Base-by-base conservation (phyloP, 2,113 vertebrate genomes). In the Apistogramma diplotaenia region DNA sequence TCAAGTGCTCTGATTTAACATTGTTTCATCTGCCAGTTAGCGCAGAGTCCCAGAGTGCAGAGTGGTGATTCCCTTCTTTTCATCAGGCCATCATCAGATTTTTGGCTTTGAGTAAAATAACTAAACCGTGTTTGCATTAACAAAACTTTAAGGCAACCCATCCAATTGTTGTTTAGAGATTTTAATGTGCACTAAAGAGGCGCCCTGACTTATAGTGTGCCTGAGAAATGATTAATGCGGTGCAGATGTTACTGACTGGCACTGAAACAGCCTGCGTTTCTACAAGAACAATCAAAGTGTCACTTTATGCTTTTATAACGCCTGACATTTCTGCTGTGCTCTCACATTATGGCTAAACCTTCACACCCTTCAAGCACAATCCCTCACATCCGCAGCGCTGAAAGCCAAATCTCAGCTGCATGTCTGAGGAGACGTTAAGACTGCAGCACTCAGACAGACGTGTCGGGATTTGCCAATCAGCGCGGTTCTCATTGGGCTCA, bases 401-500 rank as follows among this genome's bases (percentile, higher is more conserved):
- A 51, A 82, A 85, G 67, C 59, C 51, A 27, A 76, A 77, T 75
- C 61, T 15, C 82, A 87, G 84, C 88, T 65, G 75, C 23, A 29
- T 81, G 84, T 65, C 78, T 81, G 84, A 81, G 51, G 78, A 85
- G 84, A 88, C 57, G 21, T 87, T 91, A 91, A 90, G 88, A 85
- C 82, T 49, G 79, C 83, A 46, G 77, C 29, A 16, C 81, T 79
- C 76, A 80, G 75, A 81, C 82, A 74, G 79, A 82, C 71, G 37
- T 87, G 83, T 67, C 27, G 81, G 90, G 89, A 91, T 89, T 89
- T 87, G 87, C 85, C 87, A 81, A 49, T 90, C 89, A 85, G 46
- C 6, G 59, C 31, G 9, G 37, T 76, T 87, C 90, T 90, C 82
- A 56, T 65, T 60, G 6, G 83, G 87, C 90, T 93, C 85, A 87